Conservation (phyloP, 2,113 vertebrate genomes). For the Spheniscus mendiculus region DNA sequence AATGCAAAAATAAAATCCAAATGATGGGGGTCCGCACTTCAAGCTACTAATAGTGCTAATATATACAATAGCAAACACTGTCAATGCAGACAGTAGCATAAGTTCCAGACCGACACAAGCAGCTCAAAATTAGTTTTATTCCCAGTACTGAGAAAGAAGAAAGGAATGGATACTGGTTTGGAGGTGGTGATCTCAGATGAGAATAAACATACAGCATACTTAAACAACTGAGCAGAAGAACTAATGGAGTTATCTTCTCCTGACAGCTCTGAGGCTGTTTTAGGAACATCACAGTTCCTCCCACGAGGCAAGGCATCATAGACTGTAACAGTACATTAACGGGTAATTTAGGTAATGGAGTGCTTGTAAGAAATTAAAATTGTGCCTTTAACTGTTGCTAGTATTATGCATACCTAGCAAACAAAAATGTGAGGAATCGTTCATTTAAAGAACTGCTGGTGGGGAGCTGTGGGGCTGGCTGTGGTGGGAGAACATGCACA, state of each 20-base stretch:
- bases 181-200: neutral
- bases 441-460: neutral
- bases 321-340: neutral
- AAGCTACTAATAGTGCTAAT: neutral
- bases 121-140: neutral
- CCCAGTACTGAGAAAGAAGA: neutral
- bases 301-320: neutral
- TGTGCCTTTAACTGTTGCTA: neutral
- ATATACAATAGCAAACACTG: neutral
- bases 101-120: neutral
- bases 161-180: neutral
- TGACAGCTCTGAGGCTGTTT: neutral
- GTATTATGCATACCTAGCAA: neutral
- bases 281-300: neutral
- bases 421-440: neutral
- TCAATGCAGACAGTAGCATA: neutral
- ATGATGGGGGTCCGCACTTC: neutral
- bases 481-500: neutral
- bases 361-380: neutral
- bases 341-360: neutral
- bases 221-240: neutral
- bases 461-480: neutral
- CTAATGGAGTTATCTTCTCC: neutral
- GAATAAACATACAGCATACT: neutral
- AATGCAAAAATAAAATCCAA: neutral